Evolutionary conservation across 2,888 invertebrate genomes (phyloP), one percentile per base, ranked within the genome.

Genomic region (Augiades crinisus): DNA sequence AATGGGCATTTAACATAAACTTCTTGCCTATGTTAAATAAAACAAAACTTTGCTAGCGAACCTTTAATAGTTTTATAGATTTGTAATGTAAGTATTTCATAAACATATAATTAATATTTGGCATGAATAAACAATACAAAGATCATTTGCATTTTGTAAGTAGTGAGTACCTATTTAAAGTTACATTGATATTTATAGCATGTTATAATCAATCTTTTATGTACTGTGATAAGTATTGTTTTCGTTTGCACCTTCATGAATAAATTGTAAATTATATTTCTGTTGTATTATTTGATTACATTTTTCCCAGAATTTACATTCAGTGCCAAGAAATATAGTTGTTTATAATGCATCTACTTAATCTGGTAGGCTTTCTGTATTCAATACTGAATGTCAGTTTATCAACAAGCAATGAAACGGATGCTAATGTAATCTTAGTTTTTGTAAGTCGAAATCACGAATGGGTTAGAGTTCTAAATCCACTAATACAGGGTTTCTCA

Each of bases 171-270:
- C 44, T 64, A 60, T 59, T 54, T 59, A 57, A 58, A 60, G 52
- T 61, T 60, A 61, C 40, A 34, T 47, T 58, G 61, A 58, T 59
- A 62, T 60, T n/a, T n/a, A n/a, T 49, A 53, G 56, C 47, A 51
- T 54, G 55, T 47, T 62, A 58, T 59, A 61, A 58, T 61, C 62
- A 62, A 65, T 59, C 65, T 60, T 64, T 72, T 70, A 61, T 64
- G 56, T 78, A 75, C 79, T 80, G 81, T 81, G 80, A 81, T 81
- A 81, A 73, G 76, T 67, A 67, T 64, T 60, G 61, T 70, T 74
- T 75, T 72, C 59, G 70, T 76, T 76, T 70, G 70, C 71, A 69
- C 65, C 63, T 59, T 70, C 59, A 53, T 67, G 54, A 77, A 75
- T 75, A 77, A 75, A 75, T 60, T 63, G 61, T 68, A 56, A 63